These are phyloP conservation scores for Scomber scombrus DNA, from an alignment of 2,113 vertebrate species.

Conservation along the genomic window DNA sequence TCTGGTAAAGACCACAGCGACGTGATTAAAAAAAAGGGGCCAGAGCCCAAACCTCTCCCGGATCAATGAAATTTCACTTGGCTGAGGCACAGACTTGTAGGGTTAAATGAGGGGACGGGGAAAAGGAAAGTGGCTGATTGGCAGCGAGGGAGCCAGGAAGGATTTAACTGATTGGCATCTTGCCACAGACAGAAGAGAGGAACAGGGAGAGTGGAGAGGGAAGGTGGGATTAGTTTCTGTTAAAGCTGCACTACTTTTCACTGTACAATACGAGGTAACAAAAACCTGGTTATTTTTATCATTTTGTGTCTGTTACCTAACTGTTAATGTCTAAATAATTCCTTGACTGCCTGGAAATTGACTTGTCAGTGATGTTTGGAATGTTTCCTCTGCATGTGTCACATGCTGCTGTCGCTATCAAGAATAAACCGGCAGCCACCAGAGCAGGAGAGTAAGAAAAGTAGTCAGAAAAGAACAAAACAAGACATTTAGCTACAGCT, in stretches of 20 bases:
- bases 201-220: neutral
- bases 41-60: constrained; percentile 4
- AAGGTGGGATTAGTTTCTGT: neutral
- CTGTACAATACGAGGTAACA: too few species aligned
- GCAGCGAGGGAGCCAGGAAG: constrained; percentile 8
- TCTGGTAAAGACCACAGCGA: neutral
- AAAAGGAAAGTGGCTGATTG: constrained; percentile 4
- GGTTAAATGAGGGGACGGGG: constrained; percentile 28
- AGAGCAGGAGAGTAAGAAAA: too few species aligned
- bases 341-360: too few species aligned
- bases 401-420: too few species aligned
- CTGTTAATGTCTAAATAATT: neutral
- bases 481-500: too few species aligned
- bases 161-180: constrained; percentile 30
- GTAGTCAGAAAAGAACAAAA: too few species aligned
- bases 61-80: constrained; percentile 26
- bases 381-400: too few species aligned
- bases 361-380: too few species aligned
- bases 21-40: neutral
- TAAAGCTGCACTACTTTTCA: neutral
- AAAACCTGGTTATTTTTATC: neutral
- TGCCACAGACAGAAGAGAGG: neutral
- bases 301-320: neutral
- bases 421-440: too few species aligned
- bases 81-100: constrained; percentile 1